Base-by-base conservation (phyloP, 2,888 invertebrate genomes). In the Alentia gelatinosa region DNA sequence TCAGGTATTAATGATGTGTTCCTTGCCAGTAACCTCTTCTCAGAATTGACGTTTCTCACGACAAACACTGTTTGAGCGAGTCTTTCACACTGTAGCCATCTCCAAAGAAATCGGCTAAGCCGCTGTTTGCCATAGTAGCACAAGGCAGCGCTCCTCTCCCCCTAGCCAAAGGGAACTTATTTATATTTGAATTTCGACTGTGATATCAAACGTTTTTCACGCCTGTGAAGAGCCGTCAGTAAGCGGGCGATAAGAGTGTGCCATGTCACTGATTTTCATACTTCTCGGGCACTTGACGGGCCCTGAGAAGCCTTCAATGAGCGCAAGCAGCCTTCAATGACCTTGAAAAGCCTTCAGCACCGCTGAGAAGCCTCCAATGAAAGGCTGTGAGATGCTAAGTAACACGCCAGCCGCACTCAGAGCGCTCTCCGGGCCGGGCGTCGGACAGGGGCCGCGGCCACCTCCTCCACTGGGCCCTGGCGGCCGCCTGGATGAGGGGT, bases 371-470 rank as follows among this genome's bases (percentile, higher is more conserved):
- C 79, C 79, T 35, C 26, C 79, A 79, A 26, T 30, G 68, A 68
- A 30, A 26, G 68, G 68, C 26, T 68, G 47, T 12, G 79, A 23
- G 79, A 35, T 39, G 79, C 79, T 79, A 79, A 74, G 79, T 35
- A 79, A 79, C 79, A 79, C 79, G 37, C 79, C 39, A 79, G 79
- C 79, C 79, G 37, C 79, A 79, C 79, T 79, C 79, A 56, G 56
- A n/a, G n/a, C n/a, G n/a, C n/a, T n/a, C n/a, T 19, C 37, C 26
- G 1, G 37, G 35, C 23, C 37, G 39, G 37, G 79, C 9, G 12
- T 9, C 79, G 35, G 1, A 4, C 19, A 12, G 3, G 19, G 15
- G 79, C 26, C 39, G 23, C 15, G 23, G n/a, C 68, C 68, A 30
- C 68, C 30, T 68, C 68, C 68, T 68, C 68, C 68, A 26, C n/a